Conservation (phyloP, 1,140 invertebrate species). For the Orchesella cincta region DNA sequence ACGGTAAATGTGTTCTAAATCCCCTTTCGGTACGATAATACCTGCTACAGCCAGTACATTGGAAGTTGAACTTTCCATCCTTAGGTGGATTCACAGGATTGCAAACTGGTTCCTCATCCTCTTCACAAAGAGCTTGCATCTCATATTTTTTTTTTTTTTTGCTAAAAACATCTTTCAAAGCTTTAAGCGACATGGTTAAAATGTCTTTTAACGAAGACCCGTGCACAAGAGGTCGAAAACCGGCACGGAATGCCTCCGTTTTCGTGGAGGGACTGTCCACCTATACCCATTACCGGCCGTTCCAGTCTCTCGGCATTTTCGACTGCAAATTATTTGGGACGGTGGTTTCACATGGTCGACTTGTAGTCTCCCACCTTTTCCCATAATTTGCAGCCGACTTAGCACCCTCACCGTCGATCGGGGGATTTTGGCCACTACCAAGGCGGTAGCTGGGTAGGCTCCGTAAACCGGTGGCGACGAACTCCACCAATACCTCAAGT, state of each 20-base stretch:
- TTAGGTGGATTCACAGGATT: not conserved
- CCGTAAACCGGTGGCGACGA: conserved; percentile 2
- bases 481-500: no score
- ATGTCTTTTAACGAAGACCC: no score
- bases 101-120: not conserved
- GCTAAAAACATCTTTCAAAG: conserved; percentile 8
- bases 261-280: conserved; percentile 7
- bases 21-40: conserved; percentile 13
- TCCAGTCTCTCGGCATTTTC: conserved; percentile 19
- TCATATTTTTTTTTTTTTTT: conserved; percentile 10
- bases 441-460: not conserved
- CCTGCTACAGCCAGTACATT: not conserved
- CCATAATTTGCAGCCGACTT: not conserved
- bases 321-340: not conserved
- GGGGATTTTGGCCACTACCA: conserved; percentile 17
- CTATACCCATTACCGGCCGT: not conserved
- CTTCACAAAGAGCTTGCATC: not conserved
- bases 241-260: no score
- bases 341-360: conserved; percentile 8
- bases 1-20: not conserved
- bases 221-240: no score
- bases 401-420: conserved; percentile 5
- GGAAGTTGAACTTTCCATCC: conserved; percentile 13
- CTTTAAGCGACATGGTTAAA: no score
- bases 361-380: not conserved